Evolutionary conservation across 2,888 invertebrate species (phyloP).

Genomic region (Andrena bucephala): DNA sequence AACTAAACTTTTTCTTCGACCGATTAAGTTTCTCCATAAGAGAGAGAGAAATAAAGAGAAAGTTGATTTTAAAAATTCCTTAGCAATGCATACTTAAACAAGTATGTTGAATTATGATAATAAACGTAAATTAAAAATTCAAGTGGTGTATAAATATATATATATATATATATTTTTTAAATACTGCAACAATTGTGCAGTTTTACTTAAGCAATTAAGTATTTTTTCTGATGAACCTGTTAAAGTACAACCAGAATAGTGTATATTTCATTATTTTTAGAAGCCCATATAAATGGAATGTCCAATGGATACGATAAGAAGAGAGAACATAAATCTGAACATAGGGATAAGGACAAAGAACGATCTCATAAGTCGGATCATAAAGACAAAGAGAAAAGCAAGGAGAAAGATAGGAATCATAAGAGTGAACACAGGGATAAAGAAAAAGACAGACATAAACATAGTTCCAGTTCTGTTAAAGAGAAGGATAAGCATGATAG

Average conservation of each 20-base stretch:
- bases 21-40: neutral
- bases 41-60: neutral
- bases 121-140: constrained; percentile 1
- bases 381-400: constrained; percentile 86
- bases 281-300: constrained; percentile 91
- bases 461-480: constrained; percentile 80
- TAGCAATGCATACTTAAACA: neutral
- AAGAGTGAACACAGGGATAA: constrained; percentile 88
- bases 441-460: constrained; percentile 85
- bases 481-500: constrained; percentile 85
- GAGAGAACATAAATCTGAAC: constrained; percentile 87
- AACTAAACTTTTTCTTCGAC: neutral
- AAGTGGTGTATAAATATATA: neutral
- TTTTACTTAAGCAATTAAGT: neutral
- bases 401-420: constrained; percentile 87
- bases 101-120: constrained; percentile 2
- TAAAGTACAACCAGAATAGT: neutral
- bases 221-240: neutral
- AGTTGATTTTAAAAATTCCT: constrained; percentile 12
- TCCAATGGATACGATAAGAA: constrained; percentile 90
- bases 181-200: neutral
- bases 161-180: neutral
- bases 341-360: constrained; percentile 86
- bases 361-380: constrained; percentile 84
- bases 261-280: constrained; percentile 62